A percentile compares a stretch with the other conserved stretches of the same genome.
Conservation (phyloP, 2,113 vertebrate species). For the Catharus minimus region DNA sequence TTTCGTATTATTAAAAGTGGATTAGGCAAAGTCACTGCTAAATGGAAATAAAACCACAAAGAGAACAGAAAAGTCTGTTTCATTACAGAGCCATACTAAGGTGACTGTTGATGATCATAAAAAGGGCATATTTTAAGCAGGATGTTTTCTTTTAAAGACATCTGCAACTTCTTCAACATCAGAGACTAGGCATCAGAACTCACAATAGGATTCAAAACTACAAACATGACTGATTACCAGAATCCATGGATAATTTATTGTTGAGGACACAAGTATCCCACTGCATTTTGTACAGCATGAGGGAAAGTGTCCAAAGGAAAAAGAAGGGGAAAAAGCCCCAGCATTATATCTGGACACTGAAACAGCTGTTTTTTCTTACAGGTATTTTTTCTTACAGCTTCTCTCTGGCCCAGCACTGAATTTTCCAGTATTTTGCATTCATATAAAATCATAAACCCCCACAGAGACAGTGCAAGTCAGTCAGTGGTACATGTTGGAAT, state of each 20-base stretch:
- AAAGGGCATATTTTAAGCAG: neutral
- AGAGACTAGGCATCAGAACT: neutral
- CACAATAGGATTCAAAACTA: neutral
- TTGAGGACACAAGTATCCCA: neutral
- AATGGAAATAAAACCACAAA: neutral
- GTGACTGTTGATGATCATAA: neutral
- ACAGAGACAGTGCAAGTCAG: neutral
- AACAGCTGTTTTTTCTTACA: neutral
- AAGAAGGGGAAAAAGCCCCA: neutral
- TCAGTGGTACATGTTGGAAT: neutral
- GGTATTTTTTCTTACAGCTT: neutral
- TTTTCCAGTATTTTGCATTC: neutral
- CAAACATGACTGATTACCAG: neutral
- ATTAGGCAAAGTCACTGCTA: neutral
- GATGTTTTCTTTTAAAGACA: conserved; percentile 17
- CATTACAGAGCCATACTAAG: neutral
- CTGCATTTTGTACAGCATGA: neutral
- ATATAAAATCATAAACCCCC: neutral
- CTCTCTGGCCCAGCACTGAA: neutral
- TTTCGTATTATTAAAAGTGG: neutral
- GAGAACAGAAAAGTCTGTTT: neutral
- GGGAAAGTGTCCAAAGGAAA: neutral
- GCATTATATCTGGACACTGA: neutral
- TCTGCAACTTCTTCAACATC: neutral
- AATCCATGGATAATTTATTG: neutral